Conservation (phyloP, 1,140 invertebrate genomes). For the Samia ricini region DNA sequence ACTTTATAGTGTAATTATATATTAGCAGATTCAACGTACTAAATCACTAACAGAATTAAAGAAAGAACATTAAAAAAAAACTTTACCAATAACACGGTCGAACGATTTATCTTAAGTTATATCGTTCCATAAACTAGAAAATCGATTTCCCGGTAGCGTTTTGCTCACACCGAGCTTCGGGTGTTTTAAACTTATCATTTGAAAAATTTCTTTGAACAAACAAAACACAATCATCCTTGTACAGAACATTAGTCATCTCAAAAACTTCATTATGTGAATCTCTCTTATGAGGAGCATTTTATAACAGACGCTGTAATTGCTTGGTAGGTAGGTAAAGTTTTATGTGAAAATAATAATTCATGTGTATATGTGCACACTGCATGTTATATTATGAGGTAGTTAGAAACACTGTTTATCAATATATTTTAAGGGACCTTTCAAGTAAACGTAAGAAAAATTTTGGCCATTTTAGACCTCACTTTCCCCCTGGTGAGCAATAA, state of each 20-base stretch:
- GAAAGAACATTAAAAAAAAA: background rate
- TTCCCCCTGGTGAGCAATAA: no score
- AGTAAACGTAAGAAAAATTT: no score
- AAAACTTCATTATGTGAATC: background rate
- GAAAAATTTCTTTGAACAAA: constrained; percentile 19
- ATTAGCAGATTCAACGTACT: background rate
- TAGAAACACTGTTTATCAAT: no score
- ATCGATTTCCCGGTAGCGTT: constrained; percentile 6
- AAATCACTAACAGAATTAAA: background rate
- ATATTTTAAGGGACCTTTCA: no score
- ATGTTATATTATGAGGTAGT: background rate
- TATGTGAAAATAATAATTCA: background rate
- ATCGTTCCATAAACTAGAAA: background rate
- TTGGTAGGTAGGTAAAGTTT: background rate
- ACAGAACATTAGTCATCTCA: constrained; percentile 25
- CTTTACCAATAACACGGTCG: background rate
- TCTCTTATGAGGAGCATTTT: background rate
- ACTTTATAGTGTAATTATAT: no score
- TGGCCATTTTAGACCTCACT: no score
- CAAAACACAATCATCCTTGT: constrained; percentile 9
- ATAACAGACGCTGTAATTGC: background rate
- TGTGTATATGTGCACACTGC: background rate
- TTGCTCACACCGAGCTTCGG: constrained; percentile 1
- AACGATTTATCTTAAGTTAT: background rate
- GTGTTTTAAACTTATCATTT: constrained; percentile 13